Evolutionary conservation across 2,888 invertebrate genomes (phyloP).

Genomic region (Camptogramma bilineatum): DNA sequence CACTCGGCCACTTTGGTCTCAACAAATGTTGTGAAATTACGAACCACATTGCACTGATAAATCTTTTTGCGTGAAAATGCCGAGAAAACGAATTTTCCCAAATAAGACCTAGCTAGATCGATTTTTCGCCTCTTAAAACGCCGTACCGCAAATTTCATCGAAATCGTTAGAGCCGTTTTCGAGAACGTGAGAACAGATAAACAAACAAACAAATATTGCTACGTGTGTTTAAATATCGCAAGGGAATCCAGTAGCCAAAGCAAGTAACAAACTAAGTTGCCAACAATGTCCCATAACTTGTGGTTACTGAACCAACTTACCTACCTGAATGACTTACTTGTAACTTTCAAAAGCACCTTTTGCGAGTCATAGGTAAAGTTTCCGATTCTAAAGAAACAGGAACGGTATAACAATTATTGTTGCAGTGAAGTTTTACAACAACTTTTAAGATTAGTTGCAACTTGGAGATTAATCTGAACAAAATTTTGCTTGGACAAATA

Average conservation of each 20-base stretch:
- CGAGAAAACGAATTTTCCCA: too few relatives aligned
- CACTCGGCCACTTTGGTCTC: too few relatives aligned
- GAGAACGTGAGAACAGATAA: too few relatives aligned
- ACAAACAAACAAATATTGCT: too few relatives aligned
- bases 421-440: neutral
- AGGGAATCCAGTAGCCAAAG: conserved; percentile 1
- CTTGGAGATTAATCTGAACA: neutral
- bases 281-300: conserved; percentile 22
- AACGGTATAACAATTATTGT: neutral
- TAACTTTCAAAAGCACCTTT: conserved; percentile 18
- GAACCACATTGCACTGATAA: too few relatives aligned
- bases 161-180: too few relatives aligned
- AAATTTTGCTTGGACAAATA: neutral
- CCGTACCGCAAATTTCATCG: too few relatives aligned
- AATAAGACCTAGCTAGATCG: too few relatives aligned
- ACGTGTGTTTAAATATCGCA: neutral
- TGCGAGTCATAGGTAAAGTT: conserved; percentile 11
- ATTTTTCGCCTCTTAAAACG: too few relatives aligned
- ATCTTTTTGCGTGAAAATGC: too few relatives aligned
- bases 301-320: conserved; percentile 13
- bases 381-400: conserved; percentile 1
- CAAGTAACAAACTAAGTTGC: conserved; percentile 8
- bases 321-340: conserved; percentile 15
- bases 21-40: too few relatives aligned
- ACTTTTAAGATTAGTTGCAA: neutral